Evolutionary conservation across 2,113 vertebrate genomes (phyloP), one percentile per base, ranked within the genome.

Genomic region (Aspidoscelis tigris): DNA sequence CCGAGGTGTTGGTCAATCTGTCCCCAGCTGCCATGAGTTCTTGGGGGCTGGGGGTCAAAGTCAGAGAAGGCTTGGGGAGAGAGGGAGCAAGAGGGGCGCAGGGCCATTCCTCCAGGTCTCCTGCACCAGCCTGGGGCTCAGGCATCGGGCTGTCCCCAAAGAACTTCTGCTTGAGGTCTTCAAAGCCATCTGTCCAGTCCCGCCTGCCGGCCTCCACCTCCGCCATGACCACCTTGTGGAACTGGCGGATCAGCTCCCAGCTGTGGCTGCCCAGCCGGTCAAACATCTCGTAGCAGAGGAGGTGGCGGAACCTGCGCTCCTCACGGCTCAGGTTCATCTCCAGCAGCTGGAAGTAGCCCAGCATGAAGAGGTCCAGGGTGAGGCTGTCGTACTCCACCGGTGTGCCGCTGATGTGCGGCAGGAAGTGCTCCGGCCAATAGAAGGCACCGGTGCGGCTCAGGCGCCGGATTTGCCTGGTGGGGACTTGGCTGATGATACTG

Each of bases 251-350:
- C 8, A 87, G 93, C 90, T 96, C 97, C 99, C 99, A 99, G 16
- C 96, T 96, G 90, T 98, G 96, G 90, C 96, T 98, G 53, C 98
- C 97, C 71, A 99, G 95, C 18, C 96, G 96, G 93, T 99, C 98
- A 3, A 99, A 99, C 98, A 99, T 99, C 94, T 99, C 98, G 0
- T 98, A 99, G 94, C 99, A 99, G 79, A 99, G 95, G 61, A 99
- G 95, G 94, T 99, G 99, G 24, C 99, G 97, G 88, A 98, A 99
- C 88, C 97, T 98, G 85, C 99, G 96, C 88, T 99, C 98, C 16
- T 94, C 95, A 0, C 97, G 97, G 84, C 97, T 97, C 94, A 99
- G 97, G 81, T 94, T 96, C 99, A 99, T 99, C 94, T 99, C 99
- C n/a, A 99, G 94, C 71, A 99, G 94, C 93, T 99, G 99, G 90